phyloP scores from a whole-genome alignment of 2,888 invertebrate species.

The Leptarthrus brevirostris region DNA sequence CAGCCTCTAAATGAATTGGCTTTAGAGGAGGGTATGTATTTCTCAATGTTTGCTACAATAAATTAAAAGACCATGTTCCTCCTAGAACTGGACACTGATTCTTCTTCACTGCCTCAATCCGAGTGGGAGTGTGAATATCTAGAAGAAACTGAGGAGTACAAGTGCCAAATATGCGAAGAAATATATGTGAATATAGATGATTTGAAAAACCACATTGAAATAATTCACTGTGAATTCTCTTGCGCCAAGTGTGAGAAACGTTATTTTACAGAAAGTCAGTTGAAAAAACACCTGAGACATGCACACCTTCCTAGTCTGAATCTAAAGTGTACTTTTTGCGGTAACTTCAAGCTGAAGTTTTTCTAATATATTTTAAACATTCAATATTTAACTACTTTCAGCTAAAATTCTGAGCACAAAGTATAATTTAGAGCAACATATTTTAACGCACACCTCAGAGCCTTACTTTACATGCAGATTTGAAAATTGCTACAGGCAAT shows the following conservation, averaged over 20 bases:
- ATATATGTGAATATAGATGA: background rate
- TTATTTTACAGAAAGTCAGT: background rate
- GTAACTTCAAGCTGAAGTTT: background rate
- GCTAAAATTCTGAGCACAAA: conserved; percentile 36
- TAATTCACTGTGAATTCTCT: background rate
- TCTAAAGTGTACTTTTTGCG: background rate
- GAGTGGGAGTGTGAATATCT: background rate
- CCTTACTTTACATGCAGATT: conserved; percentile 27
- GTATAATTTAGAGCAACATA: conserved; percentile 47
- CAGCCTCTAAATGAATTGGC: no score
- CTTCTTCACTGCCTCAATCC: background rate
- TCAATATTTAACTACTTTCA: background rate
- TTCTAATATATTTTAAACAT: background rate
- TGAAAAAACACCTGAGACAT: conserved; percentile 2
- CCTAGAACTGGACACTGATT: no score
- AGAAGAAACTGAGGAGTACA: background rate
- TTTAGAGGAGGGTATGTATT: no score
- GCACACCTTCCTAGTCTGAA: conserved; percentile 18
- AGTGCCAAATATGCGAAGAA: background rate
- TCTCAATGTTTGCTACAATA: no score
- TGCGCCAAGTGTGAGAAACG: background rate
- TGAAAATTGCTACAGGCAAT: conserved; percentile 16
- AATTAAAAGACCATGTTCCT: no score
- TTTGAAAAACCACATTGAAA: background rate
- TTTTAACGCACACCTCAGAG: conserved; percentile 25